Conservation (phyloP, 2,113 vertebrate genomes). For the Zootoca vivipara region DNA sequence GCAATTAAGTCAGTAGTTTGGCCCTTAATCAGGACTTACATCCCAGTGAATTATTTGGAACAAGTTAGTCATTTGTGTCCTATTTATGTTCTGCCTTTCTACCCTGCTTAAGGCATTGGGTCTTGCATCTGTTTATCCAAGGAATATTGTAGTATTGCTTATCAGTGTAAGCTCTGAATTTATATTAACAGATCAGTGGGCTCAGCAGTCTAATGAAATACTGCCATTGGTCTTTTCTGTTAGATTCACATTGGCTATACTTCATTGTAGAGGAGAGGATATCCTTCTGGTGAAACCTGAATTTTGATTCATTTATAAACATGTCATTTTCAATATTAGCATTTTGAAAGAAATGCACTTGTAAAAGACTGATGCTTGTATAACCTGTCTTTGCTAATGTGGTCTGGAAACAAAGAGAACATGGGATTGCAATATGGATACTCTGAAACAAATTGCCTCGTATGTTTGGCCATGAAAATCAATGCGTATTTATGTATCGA, state of each 20-base stretch:
- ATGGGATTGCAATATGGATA: not conserved
- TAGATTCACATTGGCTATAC: constrained; percentile 20
- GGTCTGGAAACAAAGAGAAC: constrained; percentile 32
- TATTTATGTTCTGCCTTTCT: not conserved
- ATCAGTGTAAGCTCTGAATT: constrained; percentile 10
- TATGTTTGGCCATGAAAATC: not conserved
- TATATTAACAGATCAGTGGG: constrained; percentile 17
- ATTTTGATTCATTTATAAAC: not conserved
- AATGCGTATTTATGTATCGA: accelerated
- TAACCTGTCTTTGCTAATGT: constrained; percentile 10
- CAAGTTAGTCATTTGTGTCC: not conserved
- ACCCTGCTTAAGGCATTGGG: not conserved
- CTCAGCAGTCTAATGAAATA: not conserved
- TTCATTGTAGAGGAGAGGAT: not conserved
- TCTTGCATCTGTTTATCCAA: constrained; percentile 19
- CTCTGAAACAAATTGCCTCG: not conserved
- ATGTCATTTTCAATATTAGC: constrained; percentile 40
- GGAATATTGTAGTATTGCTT: not conserved
- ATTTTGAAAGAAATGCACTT: constrained; percentile 37
- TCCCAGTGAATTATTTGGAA: not conserved
- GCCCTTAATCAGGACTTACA: not conserved
- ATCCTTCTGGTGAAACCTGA: not conserved
- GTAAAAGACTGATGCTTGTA: not conserved
- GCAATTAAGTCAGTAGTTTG: not conserved
- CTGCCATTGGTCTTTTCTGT: constrained; percentile 14